phyloP scores from a whole-genome alignment of 2,113 vertebrate genomes.

The Catagonus wagneri region DNA sequence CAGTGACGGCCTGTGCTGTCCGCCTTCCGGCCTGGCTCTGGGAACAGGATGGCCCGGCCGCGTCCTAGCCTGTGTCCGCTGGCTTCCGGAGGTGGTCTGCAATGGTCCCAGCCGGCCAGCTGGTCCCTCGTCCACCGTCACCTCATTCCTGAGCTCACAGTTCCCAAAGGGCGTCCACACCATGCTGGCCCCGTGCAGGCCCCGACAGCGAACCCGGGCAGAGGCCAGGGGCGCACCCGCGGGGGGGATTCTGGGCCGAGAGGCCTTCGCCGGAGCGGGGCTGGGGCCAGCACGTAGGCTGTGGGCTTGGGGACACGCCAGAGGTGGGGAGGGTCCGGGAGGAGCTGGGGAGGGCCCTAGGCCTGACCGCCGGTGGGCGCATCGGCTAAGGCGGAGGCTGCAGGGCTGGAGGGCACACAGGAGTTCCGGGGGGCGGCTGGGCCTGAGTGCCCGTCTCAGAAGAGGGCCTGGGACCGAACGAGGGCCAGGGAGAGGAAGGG shows the following conservation, averaged over 20 bases:
- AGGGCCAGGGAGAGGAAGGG: neutral
- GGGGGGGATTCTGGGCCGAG: neutral
- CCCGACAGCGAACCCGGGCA: neutral
- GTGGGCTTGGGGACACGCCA: no score
- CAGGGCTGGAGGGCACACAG: neutral
- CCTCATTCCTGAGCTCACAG: no score
- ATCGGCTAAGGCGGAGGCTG: neutral
- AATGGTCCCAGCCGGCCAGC: neutral
- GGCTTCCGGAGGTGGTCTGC: neutral
- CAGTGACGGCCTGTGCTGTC: neutral
- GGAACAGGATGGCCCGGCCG: neutral
- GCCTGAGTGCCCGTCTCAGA: neutral
- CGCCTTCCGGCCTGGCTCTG: neutral
- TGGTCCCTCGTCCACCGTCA: no score
- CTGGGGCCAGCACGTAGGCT: accelerated
- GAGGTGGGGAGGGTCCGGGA: neutral
- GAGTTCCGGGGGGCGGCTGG: neutral
- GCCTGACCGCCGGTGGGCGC: neutral
- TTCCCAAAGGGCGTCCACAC: neutral
- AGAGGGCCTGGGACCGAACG: neutral
- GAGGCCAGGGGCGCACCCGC: neutral
- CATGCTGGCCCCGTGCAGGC: accelerated
- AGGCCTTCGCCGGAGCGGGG: neutral
- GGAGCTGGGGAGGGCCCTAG: neutral
- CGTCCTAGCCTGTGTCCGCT: neutral